Evolutionary conservation across 2,113 vertebrate species (phyloP).

Genomic region (Brachyistius frenatus): DNA sequence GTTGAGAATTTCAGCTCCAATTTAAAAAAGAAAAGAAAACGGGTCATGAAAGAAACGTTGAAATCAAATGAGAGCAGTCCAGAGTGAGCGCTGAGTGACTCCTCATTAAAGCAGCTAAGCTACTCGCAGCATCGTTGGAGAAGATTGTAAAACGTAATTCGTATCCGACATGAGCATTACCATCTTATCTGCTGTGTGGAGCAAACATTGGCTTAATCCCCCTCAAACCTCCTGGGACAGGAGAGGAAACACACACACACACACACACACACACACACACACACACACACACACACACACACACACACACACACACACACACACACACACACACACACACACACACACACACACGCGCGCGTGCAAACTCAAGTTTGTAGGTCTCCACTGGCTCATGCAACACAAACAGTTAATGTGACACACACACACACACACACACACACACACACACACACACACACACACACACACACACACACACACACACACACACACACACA

Average conservation of each 20-base stretch:
- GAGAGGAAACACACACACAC: constrained; percentile 21
- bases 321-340: neutral
- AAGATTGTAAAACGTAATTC: constrained; percentile 20
- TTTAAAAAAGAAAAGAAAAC: too few species aligned
- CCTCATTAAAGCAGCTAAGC: constrained; percentile 2
- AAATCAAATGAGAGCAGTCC: too few species aligned
- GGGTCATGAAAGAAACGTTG: too few species aligned
- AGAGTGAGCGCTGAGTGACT: neutral
- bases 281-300: neutral
- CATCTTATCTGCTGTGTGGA: constrained; percentile 40
- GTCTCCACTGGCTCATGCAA: constrained; percentile 7
- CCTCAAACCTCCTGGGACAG: neutral
- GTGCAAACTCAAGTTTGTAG: neutral
- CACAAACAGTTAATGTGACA: constrained; percentile 9
- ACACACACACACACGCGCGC: neutral
- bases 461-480: constrained; percentile 15
- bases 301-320: too few species aligned
- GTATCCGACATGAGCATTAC: constrained; percentile 38
- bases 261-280: neutral
- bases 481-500: constrained; percentile 22
- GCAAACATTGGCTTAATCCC: constrained; percentile 46
- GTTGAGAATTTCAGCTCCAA: too few species aligned
- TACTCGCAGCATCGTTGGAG: neutral
- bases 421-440: constrained; percentile 20
- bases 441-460: constrained; percentile 20